Evolutionary conservation across 35 echinoderm and acorn worm species (phyloP), one percentile per base, ranked within the genome.

Genomic region (Stichopus chloronotus): DNA sequence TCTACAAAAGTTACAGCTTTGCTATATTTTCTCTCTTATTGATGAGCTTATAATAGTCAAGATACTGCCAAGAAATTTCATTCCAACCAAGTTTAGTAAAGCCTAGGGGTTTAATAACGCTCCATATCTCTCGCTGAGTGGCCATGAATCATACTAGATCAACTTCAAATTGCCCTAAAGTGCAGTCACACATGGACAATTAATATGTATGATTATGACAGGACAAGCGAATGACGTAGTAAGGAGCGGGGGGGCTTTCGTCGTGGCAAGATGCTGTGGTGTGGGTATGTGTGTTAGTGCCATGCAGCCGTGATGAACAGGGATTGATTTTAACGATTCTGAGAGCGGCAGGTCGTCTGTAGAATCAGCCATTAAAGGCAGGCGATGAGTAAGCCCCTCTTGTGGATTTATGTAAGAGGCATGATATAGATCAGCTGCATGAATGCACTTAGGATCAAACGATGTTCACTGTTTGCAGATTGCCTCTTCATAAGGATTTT

Each of bases 311-410:
- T 85, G 56, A 85, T 74, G 69, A 14, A 30, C 56, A 53, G 5
- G 82, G 82, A 85, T 85, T 85, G 82, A 85, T 85, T 85, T 85
- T 85, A 85, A 85, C 17, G 82, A 85, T 85, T 85, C 57, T 9
- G 22, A 85, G 24, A 85, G 82, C 13, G 82, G 55, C 82, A 14
- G 10, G 24, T 85, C 17, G 55, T 85, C 54, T 85, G 55, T 85
- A 85, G 82, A 43, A 43, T 43, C 58, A 58, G 82, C 22, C 1
- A 56, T 85, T 85, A 58, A 85, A 85, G 56, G 82, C 54, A 57
- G 20, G 57, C 19, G 82, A 85, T 85, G 82, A 85, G 82, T 85
- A 85, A 85, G 82, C 82, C 22, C 58, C 82, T 85, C 53, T 14
- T 14, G 61, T 65, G 61, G 61, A 65, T 65, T 65, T 65, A 14